A percentile compares a stretch with the other conserved stretches of the same genome.
phyloP scores from a whole-genome alignment of 2,797 vertebrate genomes.

The Rhinella marina region DNA sequence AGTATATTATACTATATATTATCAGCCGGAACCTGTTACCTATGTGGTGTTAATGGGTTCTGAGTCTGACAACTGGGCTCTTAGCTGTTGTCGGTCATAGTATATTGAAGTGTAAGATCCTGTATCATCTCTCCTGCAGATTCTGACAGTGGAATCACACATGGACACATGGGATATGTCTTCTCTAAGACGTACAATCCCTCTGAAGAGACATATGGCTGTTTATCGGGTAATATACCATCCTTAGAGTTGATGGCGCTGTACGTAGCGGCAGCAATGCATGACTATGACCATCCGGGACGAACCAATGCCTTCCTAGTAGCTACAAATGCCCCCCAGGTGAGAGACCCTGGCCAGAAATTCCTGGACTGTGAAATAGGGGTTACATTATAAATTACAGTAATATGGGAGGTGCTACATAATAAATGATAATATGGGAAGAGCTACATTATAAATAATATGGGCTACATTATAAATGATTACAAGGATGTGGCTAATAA shows the following conservation, averaged over 20 bases:
- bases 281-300: slow-evolving; percentile 97
- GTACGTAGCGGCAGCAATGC: slow-evolving; percentile 97
- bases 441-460: not conserved
- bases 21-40: too few species aligned
- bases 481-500: too few species aligned
- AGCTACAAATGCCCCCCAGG: slow-evolving; percentile 94
- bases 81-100: not conserved
- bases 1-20: too few species aligned
- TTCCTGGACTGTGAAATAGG: not conserved
- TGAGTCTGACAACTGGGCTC: not conserved
- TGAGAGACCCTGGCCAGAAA: slow-evolving; percentile 58
- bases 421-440: not conserved
- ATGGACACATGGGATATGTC: slow-evolving; percentile 90
- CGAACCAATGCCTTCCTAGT: slow-evolving; percentile 97
- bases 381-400: not conserved
- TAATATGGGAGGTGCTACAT: not conserved
- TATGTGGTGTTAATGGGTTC: too few species aligned
- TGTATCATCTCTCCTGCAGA: slow-evolving; percentile 73
- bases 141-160: slow-evolving; percentile 92
- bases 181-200: slow-evolving; percentile 89
- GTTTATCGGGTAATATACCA: slow-evolving; percentile 93
- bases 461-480: not conserved
- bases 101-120: not conserved
- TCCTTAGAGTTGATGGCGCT: slow-evolving; percentile 97
- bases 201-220: slow-evolving; percentile 88